Base-by-base conservation (phyloP, 2,113 vertebrate species). In the Rhipidura dahli region DNA sequence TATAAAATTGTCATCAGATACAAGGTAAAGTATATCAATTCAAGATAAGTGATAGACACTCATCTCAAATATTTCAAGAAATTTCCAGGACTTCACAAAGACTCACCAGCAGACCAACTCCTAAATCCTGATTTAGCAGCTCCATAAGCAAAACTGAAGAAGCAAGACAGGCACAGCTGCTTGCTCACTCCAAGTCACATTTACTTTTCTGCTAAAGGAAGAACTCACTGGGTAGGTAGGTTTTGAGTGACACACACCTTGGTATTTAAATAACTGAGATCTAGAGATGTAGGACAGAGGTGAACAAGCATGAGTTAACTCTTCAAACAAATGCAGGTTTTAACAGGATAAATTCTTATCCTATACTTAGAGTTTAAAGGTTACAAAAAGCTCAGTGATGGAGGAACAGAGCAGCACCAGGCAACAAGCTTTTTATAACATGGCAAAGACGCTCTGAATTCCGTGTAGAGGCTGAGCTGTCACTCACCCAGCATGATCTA, bases 161-260 rank as follows among this genome's bases (percentile, higher is more conserved):
- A 83, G 47, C 3, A 35, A 31, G 69, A 51, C 1, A 4, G 61
- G 40, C 31, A 85, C 17, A 64, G 78, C 39, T 78, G 40, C 27
- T 39, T 61, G 26, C 2, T 83, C 61, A 44, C 60, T 59, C 64
- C 68, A n/a, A 64, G 54, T 51, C 64, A 61, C 72, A 73, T 59
- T 50, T 64, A 66, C 69, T 71, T 64, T 73, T 51, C 65, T 87
- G 76, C 23, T 49, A 22, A 88, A 68, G 54, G 45, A 75, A 61
- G 54, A 87, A 69, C 54, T 70, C 73, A 70, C 73, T 24, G 28
- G 73, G 73, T 39, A 87, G 84, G 84, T 61, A 70, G 73, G 73
- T 39, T 70, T 39, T n/a, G 84, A 83, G 80, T 94, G 93, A 95
- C 94, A 97, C 90, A 95, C 72, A 88, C 89, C 47, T 92, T 87